Conservation (phyloP, 2,113 vertebrate species). For the Rhegmatorhina hoffmannsi region DNA sequence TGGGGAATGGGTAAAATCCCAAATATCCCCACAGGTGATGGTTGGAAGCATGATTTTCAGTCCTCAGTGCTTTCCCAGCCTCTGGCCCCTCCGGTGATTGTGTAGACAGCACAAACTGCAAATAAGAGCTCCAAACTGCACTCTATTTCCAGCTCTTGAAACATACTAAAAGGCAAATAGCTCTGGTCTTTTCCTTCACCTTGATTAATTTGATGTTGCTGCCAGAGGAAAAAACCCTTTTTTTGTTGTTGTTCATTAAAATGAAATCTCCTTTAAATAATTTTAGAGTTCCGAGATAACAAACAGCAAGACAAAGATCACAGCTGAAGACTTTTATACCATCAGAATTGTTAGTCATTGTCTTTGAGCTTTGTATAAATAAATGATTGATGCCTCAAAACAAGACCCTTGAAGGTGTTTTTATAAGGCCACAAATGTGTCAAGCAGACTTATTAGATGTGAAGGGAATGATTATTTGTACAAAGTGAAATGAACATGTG, state of each 20-base stretch:
- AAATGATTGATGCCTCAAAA: slow-evolving; percentile 82
- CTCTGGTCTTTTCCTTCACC: slow-evolving; percentile 51
- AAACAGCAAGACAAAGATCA: slow-evolving; percentile 70
- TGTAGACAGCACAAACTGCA: slow-evolving; percentile 9
- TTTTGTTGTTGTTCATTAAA: slow-evolving; percentile 36
- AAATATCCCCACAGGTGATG: not conserved
- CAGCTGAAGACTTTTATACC: slow-evolving; percentile 65
- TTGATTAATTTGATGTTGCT: slow-evolving; percentile 71
- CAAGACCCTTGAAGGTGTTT: slow-evolving; percentile 80
- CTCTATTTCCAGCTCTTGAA: slow-evolving; percentile 19
- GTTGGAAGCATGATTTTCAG: not conserved
- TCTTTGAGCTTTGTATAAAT: slow-evolving; percentile 77
- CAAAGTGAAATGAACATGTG: slow-evolving; percentile 87
- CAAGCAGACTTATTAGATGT: slow-evolving; percentile 89
- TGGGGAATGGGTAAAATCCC: not conserved
- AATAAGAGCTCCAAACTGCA: not conserved
- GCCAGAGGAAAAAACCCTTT: not conserved
- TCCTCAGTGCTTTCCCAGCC: not conserved
- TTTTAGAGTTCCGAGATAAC: slow-evolving; percentile 67
- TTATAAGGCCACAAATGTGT: slow-evolving; percentile 84
- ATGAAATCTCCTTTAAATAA: slow-evolving; percentile 66
- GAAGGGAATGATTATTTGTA: slow-evolving; percentile 87
- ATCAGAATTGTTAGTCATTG: slow-evolving; percentile 75
- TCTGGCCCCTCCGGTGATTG: not conserved
- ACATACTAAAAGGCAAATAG: not conserved